Evolutionary conservation across 2,797 vertebrate species (phyloP), one percentile per base, ranked within the genome.

Genomic region (Ctenochaetus hawaiiensis): DNA sequence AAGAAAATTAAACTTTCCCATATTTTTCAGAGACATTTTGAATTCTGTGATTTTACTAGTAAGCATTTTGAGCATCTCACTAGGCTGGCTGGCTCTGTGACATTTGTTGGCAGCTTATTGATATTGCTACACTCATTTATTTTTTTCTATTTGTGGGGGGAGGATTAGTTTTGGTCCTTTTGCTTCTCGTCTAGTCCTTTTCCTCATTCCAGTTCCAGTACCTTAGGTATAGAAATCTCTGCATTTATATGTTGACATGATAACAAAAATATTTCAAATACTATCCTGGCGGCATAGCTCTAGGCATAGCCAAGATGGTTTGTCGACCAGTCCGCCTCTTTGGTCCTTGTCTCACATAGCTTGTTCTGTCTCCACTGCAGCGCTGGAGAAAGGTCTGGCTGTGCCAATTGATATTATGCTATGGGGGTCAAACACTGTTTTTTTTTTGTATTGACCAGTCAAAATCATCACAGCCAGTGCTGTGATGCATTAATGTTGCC

Each of bases 51-150:
- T 51, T n/a, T n/a, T 48, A 30, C 0, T 44, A 48, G 45, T 67
- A 72, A 30, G 63, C 49, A 18, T 81, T 56, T 65, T 78, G 59
- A 75, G 53, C 60, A 18, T 53, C 41, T 48, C 37, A 18, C 22
- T 48, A 26, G 49, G 23, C 43, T 66, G 53, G 17, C 45, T 72
- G 22, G 39, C 39, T 41, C 39, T 54, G 30, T 71, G 4, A 58
- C 13, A 58, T 23, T 17, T 67, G 47, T 51, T 65, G 23, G 51
- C 57, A 63, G 61, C 34, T 57, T 63, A 13, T 47, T 1, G 34
- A 39, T 60, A 34, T 48, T 67, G 14, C 16, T 59, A 10, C 3
- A n/a, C 34, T 64, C 9, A 13, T 81, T n/a, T 64, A 37, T 61
- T 75, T 72, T 57, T 34, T 73, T 78, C 18, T 53, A 9, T 66